phyloP scores from a whole-genome alignment of 2,888 invertebrate genomes.

The Masnerella sp. region DNA sequence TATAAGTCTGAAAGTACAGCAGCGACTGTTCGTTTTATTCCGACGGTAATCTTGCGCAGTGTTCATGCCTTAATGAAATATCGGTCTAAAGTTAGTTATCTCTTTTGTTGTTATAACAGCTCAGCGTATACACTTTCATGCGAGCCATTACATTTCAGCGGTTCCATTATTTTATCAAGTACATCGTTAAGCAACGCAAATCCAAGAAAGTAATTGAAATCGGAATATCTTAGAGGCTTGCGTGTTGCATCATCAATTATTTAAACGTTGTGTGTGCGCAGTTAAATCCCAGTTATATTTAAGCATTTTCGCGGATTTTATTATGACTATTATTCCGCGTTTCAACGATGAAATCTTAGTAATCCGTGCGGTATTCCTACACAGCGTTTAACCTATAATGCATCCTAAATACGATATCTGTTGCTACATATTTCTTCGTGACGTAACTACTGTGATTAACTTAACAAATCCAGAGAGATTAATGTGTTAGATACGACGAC shows the following conservation, averaged over 20 bases:
- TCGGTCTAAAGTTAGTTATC: conserved; percentile 33
- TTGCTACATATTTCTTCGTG: conserved; percentile 33
- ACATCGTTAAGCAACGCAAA: conserved; percentile 15
- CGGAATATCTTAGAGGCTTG: neutral
- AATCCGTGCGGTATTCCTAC: conserved; percentile 21
- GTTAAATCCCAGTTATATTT: neutral
- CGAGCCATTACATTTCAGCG: conserved; percentile 16
- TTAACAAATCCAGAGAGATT: conserved; percentile 29
- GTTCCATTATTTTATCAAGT: conserved; percentile 29
- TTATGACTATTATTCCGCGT: neutral
- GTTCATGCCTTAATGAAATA: conserved; percentile 29
- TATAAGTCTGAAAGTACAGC: too few species aligned
- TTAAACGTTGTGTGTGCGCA: neutral
- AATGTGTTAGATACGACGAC: conserved; percentile 10
- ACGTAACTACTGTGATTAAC: conserved; percentile 16
- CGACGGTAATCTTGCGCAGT: conserved; percentile 14
- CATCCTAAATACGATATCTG: conserved; percentile 25
- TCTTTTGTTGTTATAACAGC: conserved; percentile 26
- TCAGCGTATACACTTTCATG: conserved; percentile 5
- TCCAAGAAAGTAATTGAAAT: conserved; percentile 2
- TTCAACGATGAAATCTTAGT: conserved; percentile 23
- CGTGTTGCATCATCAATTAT: neutral
- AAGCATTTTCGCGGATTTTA: neutral
- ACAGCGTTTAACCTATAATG: conserved; percentile 10
- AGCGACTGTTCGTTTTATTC: conserved; percentile 19